Evolutionary conservation across 2,888 invertebrate genomes (phyloP), one percentile per base, ranked within the genome.

Genomic region (Cephalotes varians): DNA sequence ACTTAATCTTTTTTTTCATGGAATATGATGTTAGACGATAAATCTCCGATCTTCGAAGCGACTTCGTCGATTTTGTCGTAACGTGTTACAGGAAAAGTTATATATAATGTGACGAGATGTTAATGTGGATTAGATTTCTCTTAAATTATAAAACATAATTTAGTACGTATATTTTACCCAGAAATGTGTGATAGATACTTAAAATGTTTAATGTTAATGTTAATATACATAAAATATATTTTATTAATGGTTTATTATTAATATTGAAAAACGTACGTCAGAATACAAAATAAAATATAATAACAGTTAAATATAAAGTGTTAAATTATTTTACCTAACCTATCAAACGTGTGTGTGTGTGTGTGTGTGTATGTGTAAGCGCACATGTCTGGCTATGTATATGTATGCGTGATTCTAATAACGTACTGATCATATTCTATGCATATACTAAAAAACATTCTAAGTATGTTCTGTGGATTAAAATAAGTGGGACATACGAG

Each of bases 31-130:
- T 76, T 58, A 80, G 28, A 67, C 40, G 54, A 73, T 44, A 72
- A n/a, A 74, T 60, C 40, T 65, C 21, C 56, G 62, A 76, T 82
- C 51, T 64, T 49, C 76, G 71, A 77, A 64, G 71, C 71, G 81
- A 80, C 74, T 54, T 60, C 54, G 72, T 84, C 72, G 73, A 81
- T 74, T 60, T 84, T 83, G 62, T 77, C 76, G 79, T 58, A 64
- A 76, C 64, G 40, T n/a, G n/a, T n/a, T n/a, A n/a, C n/a, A n/a
- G 56, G 62, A 83, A 56, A 74, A 74, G 85, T 86, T 86, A 74
- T 64, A n/a, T 87, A 89, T n/a, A n/a, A n/a, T n/a, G n/a, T 87
- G 87, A 89, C 88, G 88, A 91, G 88, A 90, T 90, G n/a, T n/a
- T n/a, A n/a, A n/a, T n/a, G 47, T 85, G 82, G n/a, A 77, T n/a